These are phyloP conservation scores for Dicerorhinus sumatrensis DNA, from an alignment of 2,113 vertebrate species.

Conservation along the genomic window DNA sequence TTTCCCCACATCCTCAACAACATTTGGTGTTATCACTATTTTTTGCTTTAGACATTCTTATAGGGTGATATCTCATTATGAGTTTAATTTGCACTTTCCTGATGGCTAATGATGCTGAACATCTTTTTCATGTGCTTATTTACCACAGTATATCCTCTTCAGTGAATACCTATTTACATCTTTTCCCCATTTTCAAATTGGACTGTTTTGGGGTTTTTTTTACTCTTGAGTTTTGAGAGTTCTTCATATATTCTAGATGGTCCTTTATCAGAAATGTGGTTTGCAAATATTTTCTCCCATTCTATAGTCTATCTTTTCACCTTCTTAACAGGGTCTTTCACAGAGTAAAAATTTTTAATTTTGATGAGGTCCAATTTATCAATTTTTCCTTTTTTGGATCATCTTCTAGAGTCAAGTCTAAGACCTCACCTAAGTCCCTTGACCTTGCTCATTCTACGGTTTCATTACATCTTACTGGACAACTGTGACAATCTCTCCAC, in stretches of 20 bases:
- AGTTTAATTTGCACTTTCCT: not conserved
- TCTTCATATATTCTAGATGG: not conserved
- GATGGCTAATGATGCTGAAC: not conserved
- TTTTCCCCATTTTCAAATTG: slow-evolving; percentile 11
- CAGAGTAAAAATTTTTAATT: not conserved
- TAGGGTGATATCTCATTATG: not conserved
- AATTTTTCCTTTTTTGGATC: not conserved
- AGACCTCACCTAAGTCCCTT: not conserved
- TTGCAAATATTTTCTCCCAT: not conserved
- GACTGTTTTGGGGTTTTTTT: not conserved
- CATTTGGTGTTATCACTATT: not conserved
- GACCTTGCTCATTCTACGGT: not conserved
- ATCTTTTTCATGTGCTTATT: not conserved
- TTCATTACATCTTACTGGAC: not conserved
- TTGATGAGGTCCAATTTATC: not conserved
- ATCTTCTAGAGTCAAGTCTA: not conserved
- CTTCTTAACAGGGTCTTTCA: not conserved
- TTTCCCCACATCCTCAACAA: not conserved
- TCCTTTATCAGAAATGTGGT: not conserved
- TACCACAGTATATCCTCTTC: not conserved
- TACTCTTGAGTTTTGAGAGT: not conserved
- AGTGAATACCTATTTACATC: not conserved
- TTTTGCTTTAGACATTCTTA: not conserved
- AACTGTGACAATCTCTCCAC: not conserved
- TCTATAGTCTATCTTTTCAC: not conserved